Evolutionary conservation across 2,888 invertebrate species (phyloP).

Genomic region (Ormia ochracea): DNA sequence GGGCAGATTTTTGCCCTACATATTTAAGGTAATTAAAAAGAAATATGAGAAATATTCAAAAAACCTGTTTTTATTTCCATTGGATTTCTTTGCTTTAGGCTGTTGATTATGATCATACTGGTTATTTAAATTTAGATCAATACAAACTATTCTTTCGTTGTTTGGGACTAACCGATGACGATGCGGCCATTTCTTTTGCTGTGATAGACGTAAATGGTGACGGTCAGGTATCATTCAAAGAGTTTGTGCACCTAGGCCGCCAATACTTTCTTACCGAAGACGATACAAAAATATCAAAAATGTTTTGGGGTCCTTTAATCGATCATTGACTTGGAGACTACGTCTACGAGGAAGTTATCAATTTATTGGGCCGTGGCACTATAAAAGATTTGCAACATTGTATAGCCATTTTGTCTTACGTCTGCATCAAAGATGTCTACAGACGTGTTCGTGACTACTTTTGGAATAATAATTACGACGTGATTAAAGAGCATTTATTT

Average conservation of each 20-base stretch:
- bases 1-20: constrained; percentile 86
- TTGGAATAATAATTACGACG: constrained; percentile 60
- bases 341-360: constrained; percentile 63
- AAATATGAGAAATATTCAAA: neutral
- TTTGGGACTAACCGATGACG: constrained; percentile 84
- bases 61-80: neutral
- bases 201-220: constrained; percentile 88
- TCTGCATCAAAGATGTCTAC: constrained; percentile 60
- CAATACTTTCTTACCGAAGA: constrained; percentile 89
- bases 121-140: constrained; percentile 87
- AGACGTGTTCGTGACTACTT: constrained; percentile 62
- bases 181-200: constrained; percentile 86
- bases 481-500: constrained; percentile 64
- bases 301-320: constrained; percentile 90
- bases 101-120: constrained; percentile 87
- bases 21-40: constrained; percentile 82
- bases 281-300: constrained; percentile 85
- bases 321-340: constrained; percentile 77
- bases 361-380: constrained; percentile 64
- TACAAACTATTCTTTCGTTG: constrained; percentile 90
- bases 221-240: constrained; percentile 85
- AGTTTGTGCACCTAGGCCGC: constrained; percentile 88
- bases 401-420: constrained; percentile 64
- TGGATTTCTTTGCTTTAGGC: constrained; percentile 78
- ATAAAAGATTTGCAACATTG: constrained; percentile 69